Percentiles rank a stretch among this genome's conserved stretches.
Evolutionary conservation across 1,140 invertebrate genomes (phyloP).

Genomic region (Hyphantria cunea): DNA sequence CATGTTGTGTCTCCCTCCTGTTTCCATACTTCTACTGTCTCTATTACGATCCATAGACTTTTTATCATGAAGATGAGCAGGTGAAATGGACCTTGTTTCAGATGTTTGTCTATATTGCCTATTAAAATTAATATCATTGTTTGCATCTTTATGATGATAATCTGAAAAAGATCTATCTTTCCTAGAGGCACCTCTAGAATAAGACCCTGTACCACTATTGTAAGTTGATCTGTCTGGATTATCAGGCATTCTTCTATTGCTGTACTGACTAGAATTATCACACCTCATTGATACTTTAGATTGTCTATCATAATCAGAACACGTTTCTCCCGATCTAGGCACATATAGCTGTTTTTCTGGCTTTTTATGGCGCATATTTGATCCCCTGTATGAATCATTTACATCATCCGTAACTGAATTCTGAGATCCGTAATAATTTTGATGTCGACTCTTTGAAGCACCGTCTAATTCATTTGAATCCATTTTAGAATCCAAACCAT

Average conservation of each 20-base stretch:
- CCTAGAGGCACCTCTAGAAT: slow-evolving; percentile 52
- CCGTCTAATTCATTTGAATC: slow-evolving; percentile 65
- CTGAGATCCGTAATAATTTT: slow-evolving; percentile 67
- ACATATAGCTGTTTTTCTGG: slow-evolving; percentile 75
- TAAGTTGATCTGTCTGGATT: slow-evolving; percentile 58
- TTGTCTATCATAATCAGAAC: slow-evolving; percentile 58
- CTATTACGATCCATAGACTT: slow-evolving; percentile 66
- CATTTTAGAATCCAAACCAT: slow-evolving; percentile 73
- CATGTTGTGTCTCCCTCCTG: slow-evolving; percentile 65
- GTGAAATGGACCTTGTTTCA: slow-evolving; percentile 76
- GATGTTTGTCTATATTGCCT: slow-evolving; percentile 72
- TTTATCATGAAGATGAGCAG: slow-evolving; percentile 55
- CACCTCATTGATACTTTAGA: slow-evolving; percentile 51
- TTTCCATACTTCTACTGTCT: slow-evolving; percentile 80
- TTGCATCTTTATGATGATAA: slow-evolving; percentile 55
- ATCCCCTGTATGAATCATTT: slow-evolving; percentile 42
- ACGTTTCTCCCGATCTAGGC: slow-evolving; percentile 56
- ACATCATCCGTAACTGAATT: slow-evolving; percentile 65
- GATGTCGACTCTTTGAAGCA: slow-evolving; percentile 47
- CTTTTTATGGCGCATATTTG: slow-evolving; percentile 63
- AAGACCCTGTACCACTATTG: slow-evolving; percentile 53
- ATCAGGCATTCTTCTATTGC: slow-evolving; percentile 58
- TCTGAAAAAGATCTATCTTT: slow-evolving; percentile 51
- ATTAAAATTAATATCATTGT: slow-evolving; percentile 67
- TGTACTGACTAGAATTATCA: slow-evolving; percentile 75